Conservation (phyloP, 30 jellyfish, hydroid and myxozoan species). For the Morbakka virulenta region DNA sequence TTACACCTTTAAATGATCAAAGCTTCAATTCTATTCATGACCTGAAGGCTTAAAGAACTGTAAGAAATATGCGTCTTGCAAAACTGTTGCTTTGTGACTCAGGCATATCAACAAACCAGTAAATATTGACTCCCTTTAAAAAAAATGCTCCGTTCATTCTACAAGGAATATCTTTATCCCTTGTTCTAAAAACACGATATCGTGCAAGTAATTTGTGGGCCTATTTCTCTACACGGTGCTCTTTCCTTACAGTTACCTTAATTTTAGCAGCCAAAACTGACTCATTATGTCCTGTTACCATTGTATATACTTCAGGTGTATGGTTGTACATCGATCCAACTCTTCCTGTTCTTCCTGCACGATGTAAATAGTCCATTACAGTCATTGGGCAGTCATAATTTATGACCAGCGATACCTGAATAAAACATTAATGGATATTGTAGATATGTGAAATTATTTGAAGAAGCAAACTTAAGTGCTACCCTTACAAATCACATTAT, state of each 20-base stretch:
- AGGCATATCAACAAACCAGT: no score
- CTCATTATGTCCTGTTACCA: conserved; percentile 70
- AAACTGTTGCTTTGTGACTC: no score
- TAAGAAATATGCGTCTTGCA: no score
- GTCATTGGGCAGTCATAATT: conserved; percentile 88
- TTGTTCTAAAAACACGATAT: no score
- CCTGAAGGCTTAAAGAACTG: no score
- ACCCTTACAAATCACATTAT: neutral
- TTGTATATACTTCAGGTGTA: conserved; percentile 66
- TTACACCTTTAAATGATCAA: no score
- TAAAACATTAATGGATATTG: neutral
- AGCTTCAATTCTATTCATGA: no score
- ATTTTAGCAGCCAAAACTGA: conserved; percentile 57
- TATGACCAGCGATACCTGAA: conserved; percentile 45
- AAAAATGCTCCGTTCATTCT: no score
- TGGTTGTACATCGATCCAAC: conserved; percentile 55
- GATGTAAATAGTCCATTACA: conserved; percentile 76
- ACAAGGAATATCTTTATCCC: no score
- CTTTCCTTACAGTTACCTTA: conserved; percentile 42
- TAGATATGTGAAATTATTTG: neutral
- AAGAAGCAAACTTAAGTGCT: neutral
- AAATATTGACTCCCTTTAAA: no score
- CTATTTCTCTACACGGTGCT: no score
- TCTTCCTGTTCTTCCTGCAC: conserved; percentile 95
- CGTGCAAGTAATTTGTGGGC: no score